Evolutionary conservation across 2,113 vertebrate species (phyloP).

Genomic region (Otus sunia): DNA sequence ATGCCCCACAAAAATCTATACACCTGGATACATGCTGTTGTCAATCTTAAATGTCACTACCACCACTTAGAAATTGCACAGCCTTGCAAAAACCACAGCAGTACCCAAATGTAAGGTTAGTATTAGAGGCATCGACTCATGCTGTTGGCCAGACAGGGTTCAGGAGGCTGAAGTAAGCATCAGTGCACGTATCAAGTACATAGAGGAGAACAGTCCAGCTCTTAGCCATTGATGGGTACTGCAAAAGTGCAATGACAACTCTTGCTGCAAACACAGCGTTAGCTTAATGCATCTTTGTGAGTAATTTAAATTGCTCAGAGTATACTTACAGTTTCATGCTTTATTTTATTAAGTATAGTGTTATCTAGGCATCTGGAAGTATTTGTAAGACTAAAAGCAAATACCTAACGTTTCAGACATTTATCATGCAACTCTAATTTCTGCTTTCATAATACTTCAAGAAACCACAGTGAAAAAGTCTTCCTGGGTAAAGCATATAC

Average conservation of each 20-base stretch:
- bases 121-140: neutral
- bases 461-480: neutral
- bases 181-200: rapidly evolving
- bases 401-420: neutral
- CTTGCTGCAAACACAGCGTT: neutral
- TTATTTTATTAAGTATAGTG: neutral
- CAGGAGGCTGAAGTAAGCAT: neutral
- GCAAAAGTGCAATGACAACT: neutral
- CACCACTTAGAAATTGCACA: neutral
- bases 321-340: neutral
- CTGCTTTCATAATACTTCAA: neutral
- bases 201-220: neutral
- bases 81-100: neutral
- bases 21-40: neutral
- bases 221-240: neutral
- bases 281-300: neutral
- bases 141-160: neutral
- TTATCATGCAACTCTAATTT: neutral
- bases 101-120: neutral
- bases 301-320: neutral
- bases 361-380: neutral
- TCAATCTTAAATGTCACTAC: neutral
- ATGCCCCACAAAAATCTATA: neutral
- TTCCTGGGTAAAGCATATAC: neutral
- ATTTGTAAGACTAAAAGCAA: neutral